Percentiles rank a stretch among this genome's conserved stretches.
Conservation (phyloP, 2,888 invertebrate species). For the Athalia rosae region DNA sequence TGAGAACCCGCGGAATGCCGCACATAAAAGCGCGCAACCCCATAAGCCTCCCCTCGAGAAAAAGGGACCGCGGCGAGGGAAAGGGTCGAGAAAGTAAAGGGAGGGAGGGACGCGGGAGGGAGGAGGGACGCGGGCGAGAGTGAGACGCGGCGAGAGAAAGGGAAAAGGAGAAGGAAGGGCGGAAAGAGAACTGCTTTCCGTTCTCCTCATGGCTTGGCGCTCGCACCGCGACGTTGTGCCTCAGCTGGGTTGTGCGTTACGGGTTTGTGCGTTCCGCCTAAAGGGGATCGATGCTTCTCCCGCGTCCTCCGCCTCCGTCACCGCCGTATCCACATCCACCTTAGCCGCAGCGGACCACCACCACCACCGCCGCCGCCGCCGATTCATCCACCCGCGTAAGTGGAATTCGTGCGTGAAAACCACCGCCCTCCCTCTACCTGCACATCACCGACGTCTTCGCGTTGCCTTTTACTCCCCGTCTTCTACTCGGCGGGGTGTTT, state of each 20-base stretch:
- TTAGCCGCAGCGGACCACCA: background rate
- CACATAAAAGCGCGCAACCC: conserved; percentile 30
- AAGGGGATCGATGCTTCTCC: conserved; percentile 46
- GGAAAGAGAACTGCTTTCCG: conserved; percentile 13
- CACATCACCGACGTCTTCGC: conserved; percentile 27
- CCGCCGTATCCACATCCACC: background rate
- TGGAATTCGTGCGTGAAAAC: conserved; percentile 69
- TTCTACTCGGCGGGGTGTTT: background rate
- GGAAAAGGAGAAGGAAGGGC: background rate
- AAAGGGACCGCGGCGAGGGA: background rate
- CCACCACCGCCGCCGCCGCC: conserved; percentile 5
- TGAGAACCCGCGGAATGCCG: conserved; percentile 70
- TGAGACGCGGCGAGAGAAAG: background rate
- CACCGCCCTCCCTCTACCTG: conserved; percentile 37
- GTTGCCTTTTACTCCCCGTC: conserved; percentile 5
- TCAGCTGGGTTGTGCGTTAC: conserved; percentile 3
- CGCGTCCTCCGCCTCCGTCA: background rate
- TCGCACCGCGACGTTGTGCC: conserved; percentile 28
- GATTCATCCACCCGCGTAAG: conserved; percentile 54
- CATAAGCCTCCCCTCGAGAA: conserved; percentile 27
- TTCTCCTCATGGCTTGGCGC: conserved; percentile 10
- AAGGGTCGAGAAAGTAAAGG: background rate
- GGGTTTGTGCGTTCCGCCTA: conserved; percentile 27
- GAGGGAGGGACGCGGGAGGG: background rate
- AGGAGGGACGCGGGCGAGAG: background rate